phyloP scores from a whole-genome alignment of 1,140 invertebrate species.

The Danaus melanippus region DNA sequence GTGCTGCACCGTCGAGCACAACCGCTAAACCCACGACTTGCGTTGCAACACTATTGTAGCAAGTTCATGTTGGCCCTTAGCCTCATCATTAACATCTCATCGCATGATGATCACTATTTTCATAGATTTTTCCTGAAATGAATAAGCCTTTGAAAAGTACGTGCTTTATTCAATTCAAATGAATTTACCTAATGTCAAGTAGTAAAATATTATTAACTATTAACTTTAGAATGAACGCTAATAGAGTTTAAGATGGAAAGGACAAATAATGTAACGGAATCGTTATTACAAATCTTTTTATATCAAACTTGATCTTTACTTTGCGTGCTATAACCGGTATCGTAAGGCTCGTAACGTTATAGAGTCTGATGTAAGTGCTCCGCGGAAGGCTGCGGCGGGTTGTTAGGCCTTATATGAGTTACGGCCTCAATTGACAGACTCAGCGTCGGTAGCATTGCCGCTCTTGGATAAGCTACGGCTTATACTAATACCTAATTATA shows the following conservation, averaged over 20 bases:
- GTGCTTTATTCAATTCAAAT: not conserved
- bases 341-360: conserved; percentile 44
- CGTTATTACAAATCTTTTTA: conserved; percentile 9
- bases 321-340: conserved; percentile 31
- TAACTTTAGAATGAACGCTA: no score
- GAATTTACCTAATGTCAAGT: no score
- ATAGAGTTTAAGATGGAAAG: no score
- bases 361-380: conserved; percentile 44
- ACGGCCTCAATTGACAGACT: no score
- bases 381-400: conserved; percentile 14
- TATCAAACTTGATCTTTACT: conserved; percentile 8
- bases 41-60: conserved; percentile 56
- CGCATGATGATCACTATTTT: conserved; percentile 1
- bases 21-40: conserved; percentile 61
- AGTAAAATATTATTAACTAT: no score
- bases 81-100: conserved; percentile 5
- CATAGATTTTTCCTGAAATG: conserved; percentile 3
- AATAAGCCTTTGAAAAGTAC: not conserved
- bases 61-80: conserved; percentile 32
- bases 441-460: no score
- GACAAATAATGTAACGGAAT: conserved; percentile 4
- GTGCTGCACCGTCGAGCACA: conserved; percentile 66
- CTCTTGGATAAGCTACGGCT: not conserved
- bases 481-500: no score
- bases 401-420: no score